A percentile compares a stretch with the other conserved stretches of the same genome.
These are phyloP conservation scores for Lepidocyrtinus sp. DNA, from an alignment of 2,888 invertebrate genomes.

Conservation along the genomic window DNA sequence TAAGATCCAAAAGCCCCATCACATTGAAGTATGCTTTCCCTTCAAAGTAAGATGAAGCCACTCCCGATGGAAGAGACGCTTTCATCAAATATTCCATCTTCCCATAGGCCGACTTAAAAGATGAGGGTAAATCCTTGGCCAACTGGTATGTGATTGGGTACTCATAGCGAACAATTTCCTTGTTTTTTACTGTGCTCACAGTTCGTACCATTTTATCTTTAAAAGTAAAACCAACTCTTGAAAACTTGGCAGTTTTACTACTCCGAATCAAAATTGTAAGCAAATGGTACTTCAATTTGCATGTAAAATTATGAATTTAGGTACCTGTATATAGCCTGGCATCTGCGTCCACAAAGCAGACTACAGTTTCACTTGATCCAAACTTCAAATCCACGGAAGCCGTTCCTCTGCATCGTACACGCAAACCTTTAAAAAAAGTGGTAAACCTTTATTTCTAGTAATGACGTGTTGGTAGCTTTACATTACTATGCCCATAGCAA, in stretches of 20 bases:
- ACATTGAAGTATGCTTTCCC: conserved; percentile 44
- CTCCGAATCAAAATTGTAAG: not conserved
- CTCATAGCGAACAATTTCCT: conserved; percentile 41
- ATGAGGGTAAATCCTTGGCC: conserved; percentile 50
- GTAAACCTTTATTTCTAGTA: no score
- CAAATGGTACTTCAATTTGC: no score
- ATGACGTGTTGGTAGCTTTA: no score
- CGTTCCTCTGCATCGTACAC: conserved; percentile 49
- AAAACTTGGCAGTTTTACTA: not conserved
- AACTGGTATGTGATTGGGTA: conserved; percentile 50
- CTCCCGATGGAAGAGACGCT: conserved; percentile 51
- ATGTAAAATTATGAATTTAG: no score
- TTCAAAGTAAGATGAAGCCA: conserved; percentile 46
- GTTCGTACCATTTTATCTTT: conserved; percentile 43
- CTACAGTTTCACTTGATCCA: conserved; percentile 35
- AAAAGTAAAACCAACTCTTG: not conserved
- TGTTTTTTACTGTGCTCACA: not conserved
- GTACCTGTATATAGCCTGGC: conserved; percentile 49
- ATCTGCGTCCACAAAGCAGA: conserved; percentile 52
- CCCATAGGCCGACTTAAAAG: conserved; percentile 49
- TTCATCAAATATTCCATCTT: conserved; percentile 52
- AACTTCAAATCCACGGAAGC: conserved; percentile 52
- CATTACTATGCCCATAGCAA: no score
- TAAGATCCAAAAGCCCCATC: conserved; percentile 43
- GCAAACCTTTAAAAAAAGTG: conserved; percentile 23